Conservation (phyloP, 2,888 invertebrate genomes). For the Temnothorax ravouxi region DNA sequence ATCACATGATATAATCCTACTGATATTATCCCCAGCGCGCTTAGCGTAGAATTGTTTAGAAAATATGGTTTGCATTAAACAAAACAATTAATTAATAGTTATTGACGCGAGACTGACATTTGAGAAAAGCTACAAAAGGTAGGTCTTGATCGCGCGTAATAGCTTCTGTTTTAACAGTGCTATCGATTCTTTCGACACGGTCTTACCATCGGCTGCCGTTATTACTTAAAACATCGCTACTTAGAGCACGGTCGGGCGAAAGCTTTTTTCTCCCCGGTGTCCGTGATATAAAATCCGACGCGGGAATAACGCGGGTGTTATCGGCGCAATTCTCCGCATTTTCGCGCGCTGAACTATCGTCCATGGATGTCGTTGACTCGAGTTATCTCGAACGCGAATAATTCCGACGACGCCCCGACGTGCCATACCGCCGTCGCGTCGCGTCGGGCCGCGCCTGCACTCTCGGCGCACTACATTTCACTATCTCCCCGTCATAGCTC, state of each 20-base stretch:
- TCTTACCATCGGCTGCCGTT: neutral
- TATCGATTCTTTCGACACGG: neutral
- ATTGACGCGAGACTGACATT: neutral
- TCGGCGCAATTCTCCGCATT: slow-evolving; percentile 67
- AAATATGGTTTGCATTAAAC: slow-evolving; percentile 9
- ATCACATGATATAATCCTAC: slow-evolving; percentile 47
- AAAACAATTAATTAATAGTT: slow-evolving; percentile 8
- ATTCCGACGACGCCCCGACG: slow-evolving; percentile 59
- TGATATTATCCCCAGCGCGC: neutral
- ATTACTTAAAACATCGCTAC: neutral
- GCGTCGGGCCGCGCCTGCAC: slow-evolving; percentile 33
- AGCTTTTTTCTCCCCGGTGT: neutral
- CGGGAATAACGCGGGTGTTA: slow-evolving; percentile 67
- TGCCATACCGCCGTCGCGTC: slow-evolving; percentile 26
- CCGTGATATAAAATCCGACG: slow-evolving; percentile 50
- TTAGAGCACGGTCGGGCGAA: neutral
- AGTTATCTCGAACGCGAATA: slow-evolving; percentile 77
- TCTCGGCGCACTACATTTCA: slow-evolving; percentile 71
- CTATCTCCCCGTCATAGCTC: slow-evolving; percentile 74
- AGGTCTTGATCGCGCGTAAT: neutral
- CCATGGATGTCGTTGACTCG: slow-evolving; percentile 75
- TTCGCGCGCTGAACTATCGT: slow-evolving; percentile 69
- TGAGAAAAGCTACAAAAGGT: neutral
- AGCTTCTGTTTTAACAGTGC: neutral
- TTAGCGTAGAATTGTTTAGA: neutral